phyloP scores from a whole-genome alignment of 1,140 invertebrate species.

The Ectropis grisescens region DNA sequence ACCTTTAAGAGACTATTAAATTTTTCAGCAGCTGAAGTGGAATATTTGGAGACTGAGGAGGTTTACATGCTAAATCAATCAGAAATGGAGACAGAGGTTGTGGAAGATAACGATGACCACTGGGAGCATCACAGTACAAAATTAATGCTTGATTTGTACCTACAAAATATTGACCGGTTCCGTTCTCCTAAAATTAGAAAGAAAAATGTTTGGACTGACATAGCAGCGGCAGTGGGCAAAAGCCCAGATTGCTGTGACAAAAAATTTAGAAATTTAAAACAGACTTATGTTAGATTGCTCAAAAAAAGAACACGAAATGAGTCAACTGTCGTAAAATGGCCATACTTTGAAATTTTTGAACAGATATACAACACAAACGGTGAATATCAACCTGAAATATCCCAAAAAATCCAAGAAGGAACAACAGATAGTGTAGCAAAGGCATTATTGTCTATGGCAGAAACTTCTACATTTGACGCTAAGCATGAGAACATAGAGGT shows the following conservation, averaged over 20 bases:
- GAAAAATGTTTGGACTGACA: conserved; percentile 57
- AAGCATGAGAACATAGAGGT: conserved; percentile 30
- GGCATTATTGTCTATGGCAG: conserved; percentile 32
- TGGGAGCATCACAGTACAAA: conserved; percentile 47
- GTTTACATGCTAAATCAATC: conserved; percentile 37
- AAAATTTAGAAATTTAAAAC: conserved; percentile 58
- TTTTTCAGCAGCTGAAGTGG: conserved; percentile 38
- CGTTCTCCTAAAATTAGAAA: conserved; percentile 57
- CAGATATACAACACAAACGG: conserved; percentile 52
- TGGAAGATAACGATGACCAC: conserved; percentile 45
- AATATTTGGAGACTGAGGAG: conserved; percentile 32
- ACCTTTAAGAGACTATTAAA: conserved; percentile 1
- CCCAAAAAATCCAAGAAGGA: conserved; percentile 42
- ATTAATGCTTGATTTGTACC: conserved; percentile 39
- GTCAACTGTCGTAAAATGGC: conserved; percentile 41
- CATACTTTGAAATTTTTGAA: conserved; percentile 55
- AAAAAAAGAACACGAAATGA: conserved; percentile 44
- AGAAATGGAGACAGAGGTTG: conserved; percentile 33
- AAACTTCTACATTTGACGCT: conserved; percentile 22
- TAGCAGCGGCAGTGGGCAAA: conserved; percentile 39
- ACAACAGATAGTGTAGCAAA: conserved; percentile 38
- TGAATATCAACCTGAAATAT: conserved; percentile 48
- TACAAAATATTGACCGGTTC: conserved; percentile 54
- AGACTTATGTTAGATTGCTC: conserved; percentile 49
- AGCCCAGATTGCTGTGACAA: conserved; percentile 53